These are phyloP conservation scores for Gallinago stenura DNA, from an alignment of 2,797 vertebrate genomes.

Conservation along the genomic window DNA sequence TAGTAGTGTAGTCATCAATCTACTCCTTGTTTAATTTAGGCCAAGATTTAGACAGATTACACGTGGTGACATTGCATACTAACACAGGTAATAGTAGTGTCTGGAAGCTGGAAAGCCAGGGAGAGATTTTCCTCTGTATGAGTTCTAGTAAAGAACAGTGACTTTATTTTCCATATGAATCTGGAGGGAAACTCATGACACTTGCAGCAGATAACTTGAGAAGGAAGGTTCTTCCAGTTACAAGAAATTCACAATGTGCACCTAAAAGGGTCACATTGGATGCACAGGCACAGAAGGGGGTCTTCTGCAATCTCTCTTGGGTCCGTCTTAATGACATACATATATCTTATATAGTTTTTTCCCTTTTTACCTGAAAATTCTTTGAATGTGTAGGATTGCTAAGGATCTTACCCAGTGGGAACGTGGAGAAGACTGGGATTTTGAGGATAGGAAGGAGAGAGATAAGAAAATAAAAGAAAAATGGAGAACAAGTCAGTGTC, in stretches of 20 bases:
- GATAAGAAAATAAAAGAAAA: background rate
- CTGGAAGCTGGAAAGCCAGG: background rate
- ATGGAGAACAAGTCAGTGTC: background rate
- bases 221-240: background rate
- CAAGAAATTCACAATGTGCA: background rate
- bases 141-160: background rate
- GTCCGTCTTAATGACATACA: background rate
- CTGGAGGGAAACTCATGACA: background rate
- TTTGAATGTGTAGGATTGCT: background rate
- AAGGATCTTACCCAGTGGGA: background rate
- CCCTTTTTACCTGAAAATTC: background rate
- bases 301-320: background rate
- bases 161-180: background rate
- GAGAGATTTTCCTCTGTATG: background rate
- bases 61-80: background rate
- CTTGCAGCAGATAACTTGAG: background rate
- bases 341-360: background rate
- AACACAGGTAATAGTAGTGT: background rate
- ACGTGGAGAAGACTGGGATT: background rate
- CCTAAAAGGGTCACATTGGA: background rate
- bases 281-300: accelerated
- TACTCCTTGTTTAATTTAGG: slow-evolving; percentile 10
- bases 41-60: slow-evolving; percentile 8
- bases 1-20: slow-evolving; percentile 14
- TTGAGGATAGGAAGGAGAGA: background rate